A percentile compares a stretch with the other conserved stretches of the same genome.
These are phyloP conservation scores for Diaprepes abbreviatus DNA, from an alignment of 2,888 invertebrate genomes.

Conservation along the genomic window DNA sequence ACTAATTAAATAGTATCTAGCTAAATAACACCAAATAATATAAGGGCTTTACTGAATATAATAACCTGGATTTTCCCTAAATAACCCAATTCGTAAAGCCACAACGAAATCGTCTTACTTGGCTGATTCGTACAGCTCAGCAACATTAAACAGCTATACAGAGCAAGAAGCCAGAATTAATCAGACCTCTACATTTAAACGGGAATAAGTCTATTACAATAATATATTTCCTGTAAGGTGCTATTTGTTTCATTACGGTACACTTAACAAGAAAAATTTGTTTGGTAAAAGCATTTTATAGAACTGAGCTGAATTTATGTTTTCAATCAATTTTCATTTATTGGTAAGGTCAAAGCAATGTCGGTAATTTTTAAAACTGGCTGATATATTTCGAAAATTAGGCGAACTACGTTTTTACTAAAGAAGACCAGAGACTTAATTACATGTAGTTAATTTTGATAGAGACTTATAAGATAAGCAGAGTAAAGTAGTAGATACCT, in stretches of 20 bases:
- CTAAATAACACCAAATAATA: too few relatives aligned
- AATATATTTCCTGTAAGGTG: slow-evolving; percentile 29
- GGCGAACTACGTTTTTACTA: too few relatives aligned
- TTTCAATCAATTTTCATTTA: slow-evolving; percentile 10
- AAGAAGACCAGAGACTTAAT: too few relatives aligned
- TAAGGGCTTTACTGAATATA: neutral
- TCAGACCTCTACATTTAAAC: slow-evolving; percentile 17
- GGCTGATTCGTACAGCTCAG: slow-evolving; percentile 19
- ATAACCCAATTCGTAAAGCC: slow-evolving; percentile 4
- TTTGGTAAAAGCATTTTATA: slow-evolving; percentile 28
- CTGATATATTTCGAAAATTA: slow-evolving; percentile 30
- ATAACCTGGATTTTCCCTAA: neutral
- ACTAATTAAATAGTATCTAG: too few relatives aligned
- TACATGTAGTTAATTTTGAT: too few relatives aligned
- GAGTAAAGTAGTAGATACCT: too few relatives aligned
- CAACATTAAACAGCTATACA: slow-evolving; percentile 16
- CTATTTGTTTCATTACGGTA: slow-evolving; percentile 34
- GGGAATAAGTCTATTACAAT: slow-evolving; percentile 23
- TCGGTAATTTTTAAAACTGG: slow-evolving; percentile 24
- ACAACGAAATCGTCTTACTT: slow-evolving; percentile 15
- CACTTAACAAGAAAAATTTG: slow-evolving; percentile 31
- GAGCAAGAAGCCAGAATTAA: slow-evolving; percentile 14
- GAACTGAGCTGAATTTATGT: slow-evolving; percentile 2
- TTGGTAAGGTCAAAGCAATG: slow-evolving; percentile 21
- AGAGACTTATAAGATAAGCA: too few relatives aligned